Base-by-base conservation (phyloP, 2,888 invertebrate genomes). In the Agriopis aurantiaria region DNA sequence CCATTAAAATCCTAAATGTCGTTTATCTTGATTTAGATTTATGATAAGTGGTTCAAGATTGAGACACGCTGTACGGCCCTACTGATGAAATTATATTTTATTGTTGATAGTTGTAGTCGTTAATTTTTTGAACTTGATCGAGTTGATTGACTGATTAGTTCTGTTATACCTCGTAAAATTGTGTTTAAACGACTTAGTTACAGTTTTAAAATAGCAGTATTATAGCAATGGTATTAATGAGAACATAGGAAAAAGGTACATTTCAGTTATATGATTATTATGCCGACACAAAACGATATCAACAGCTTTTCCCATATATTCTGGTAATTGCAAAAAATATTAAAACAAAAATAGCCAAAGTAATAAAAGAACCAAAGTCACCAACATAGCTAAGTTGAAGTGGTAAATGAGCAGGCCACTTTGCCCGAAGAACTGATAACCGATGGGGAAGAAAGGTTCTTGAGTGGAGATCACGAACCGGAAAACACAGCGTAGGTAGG, bases 1-100 rank as follows among this genome's bases (percentile, higher is more conserved):
- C 88, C 91, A 92, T 93, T 92, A 92, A 89, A 90, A 87, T 86
- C 86, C 85, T 90, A 91, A 91, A 88, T 88, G 91, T 89, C 88
- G 86, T 85, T 90, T 91, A 93, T 93, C 91, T 89, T 90, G 93
- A 93, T 93, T 82, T 79, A 92, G 92, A 92, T 92, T 89, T 91
- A 91, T 92, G 92, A 92, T 92, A 91, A 91, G 85, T 86, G 85
- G 82, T 78, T 75, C 85, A 80, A 85, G 90, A 91, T 91, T 90
- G 91, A 92, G 91, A 88, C 87, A 88, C 89, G 82, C 82, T 79
- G 60, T 61, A 63, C 65, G 78, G 72, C 67, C 74, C 60, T 65
- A 72, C 77, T 81, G 83, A 75, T 76, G 80, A 83, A 81, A 83
- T 72, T 68, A 69, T 68, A 65, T 72, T 73, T 71, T 69, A 79